Conservation (phyloP, 1,140 invertebrate genomes). For the Cylas formicarius region DNA sequence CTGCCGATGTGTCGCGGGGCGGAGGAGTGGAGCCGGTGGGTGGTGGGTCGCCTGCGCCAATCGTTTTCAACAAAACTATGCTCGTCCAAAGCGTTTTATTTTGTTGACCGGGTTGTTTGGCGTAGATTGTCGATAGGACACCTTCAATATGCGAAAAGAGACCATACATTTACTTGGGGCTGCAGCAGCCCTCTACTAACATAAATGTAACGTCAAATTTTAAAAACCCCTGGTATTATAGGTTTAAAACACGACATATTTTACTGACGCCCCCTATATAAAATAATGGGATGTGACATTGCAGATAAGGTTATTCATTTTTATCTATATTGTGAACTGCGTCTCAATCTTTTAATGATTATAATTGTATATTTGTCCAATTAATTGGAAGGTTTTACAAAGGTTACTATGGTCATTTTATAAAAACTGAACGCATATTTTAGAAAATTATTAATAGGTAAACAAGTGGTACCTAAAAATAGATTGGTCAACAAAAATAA, state of each 20-base stretch:
- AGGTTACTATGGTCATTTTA: too few species aligned
- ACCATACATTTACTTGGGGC: neutral
- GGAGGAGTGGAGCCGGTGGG: conserved; percentile 19
- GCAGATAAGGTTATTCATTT: neutral
- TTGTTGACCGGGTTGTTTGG: conserved; percentile 16
- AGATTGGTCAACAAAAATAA: neutral
- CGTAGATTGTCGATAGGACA: conserved; percentile 28
- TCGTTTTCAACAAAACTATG: conserved; percentile 31
- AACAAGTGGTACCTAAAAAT: neutral
- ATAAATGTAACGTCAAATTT: neutral
- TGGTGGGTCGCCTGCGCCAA: conserved; percentile 34
- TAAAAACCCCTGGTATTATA: neutral
- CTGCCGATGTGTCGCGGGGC: conserved; percentile 25
- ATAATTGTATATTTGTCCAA: too few species aligned
- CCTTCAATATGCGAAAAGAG: conserved; percentile 31
- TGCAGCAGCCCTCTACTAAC: neutral
- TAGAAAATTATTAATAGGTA: too few species aligned
- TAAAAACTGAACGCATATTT: too few species aligned
- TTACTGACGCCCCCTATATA: too few species aligned
- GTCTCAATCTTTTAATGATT: too few species aligned
- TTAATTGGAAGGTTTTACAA: too few species aligned
- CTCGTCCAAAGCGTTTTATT: conserved; percentile 29
- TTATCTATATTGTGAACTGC: neutral
- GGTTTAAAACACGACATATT: too few species aligned
- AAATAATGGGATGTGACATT: neutral